Conservation (phyloP, 2,113 vertebrate genomes). For the Tyrannus savana region DNA sequence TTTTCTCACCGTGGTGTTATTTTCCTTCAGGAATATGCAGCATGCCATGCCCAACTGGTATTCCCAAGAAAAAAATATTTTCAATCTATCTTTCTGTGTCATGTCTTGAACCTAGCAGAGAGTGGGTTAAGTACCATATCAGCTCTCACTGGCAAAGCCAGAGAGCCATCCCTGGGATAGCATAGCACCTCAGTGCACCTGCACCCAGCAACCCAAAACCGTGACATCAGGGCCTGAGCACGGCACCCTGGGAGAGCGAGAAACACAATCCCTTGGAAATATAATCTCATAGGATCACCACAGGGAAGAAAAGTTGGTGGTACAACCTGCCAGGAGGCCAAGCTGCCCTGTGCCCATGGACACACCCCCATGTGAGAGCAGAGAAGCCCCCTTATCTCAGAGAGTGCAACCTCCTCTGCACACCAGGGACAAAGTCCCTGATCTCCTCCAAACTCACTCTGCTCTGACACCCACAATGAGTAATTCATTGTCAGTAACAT, state of each 20-base stretch:
- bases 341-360: not conserved
- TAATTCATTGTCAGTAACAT: not conserved
- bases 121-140: not conserved
- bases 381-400: not conserved
- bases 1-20: not conserved
- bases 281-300: not conserved
- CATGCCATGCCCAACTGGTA: not conserved
- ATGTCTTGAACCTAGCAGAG: not conserved
- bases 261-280: not conserved
- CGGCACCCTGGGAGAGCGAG: not conserved
- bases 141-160: not conserved
- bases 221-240: fast-evolving
- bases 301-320: not conserved
- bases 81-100: not conserved
- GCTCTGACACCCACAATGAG: not conserved
- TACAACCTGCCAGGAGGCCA: not conserved
- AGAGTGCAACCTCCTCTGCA: not conserved
- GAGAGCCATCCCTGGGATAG: not conserved
- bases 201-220: not conserved
- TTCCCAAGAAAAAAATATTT: not conserved
- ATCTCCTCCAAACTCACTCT: not conserved
- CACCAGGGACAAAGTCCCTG: not conserved
- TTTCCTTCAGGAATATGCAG: not conserved
- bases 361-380: fast-evolving
- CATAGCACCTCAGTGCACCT: not conserved